These are phyloP conservation scores for Micrastur ruficollis DNA, from an alignment of 2,797 vertebrate genomes.

Conservation along the genomic window DNA sequence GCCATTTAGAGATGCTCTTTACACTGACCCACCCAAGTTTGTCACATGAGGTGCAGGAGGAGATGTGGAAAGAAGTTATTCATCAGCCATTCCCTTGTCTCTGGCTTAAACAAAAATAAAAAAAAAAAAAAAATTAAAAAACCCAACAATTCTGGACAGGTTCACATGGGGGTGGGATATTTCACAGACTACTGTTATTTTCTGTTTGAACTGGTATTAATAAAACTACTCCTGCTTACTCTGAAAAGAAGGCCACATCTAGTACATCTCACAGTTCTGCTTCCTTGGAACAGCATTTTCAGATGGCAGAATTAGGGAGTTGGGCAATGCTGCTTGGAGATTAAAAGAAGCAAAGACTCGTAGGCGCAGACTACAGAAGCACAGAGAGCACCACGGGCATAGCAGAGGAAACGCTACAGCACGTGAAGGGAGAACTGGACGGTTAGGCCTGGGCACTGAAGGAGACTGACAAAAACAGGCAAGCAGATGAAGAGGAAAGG, in stretches of 20 bases:
- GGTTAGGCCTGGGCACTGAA: background rate
- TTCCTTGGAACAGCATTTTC: background rate
- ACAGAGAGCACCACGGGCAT: background rate
- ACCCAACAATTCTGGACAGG: background rate
- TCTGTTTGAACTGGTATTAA: background rate
- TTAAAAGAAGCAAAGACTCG: background rate
- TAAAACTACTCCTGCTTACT: background rate
- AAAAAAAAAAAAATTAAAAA: background rate
- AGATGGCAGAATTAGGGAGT: background rate
- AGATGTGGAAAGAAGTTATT: background rate
- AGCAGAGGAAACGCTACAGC: background rate
- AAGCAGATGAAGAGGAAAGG: background rate
- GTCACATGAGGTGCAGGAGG: background rate
- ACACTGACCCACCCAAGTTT: background rate
- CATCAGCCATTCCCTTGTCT: background rate
- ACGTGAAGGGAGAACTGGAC: rapidly evolving
- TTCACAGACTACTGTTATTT: background rate
- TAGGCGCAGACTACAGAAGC: background rate
- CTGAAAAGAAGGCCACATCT: background rate
- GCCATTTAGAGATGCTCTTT: background rate
- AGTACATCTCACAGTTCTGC: background rate
- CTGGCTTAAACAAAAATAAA: background rate
- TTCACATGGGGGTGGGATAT: background rate
- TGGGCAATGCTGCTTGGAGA: rapidly evolving
- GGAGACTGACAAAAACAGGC: background rate